A percentile compares a stretch with the other conserved stretches of the same genome.
Evolutionary conservation across 2,113 vertebrate genomes (phyloP).

Genomic region (Rhineura floridana): DNA sequence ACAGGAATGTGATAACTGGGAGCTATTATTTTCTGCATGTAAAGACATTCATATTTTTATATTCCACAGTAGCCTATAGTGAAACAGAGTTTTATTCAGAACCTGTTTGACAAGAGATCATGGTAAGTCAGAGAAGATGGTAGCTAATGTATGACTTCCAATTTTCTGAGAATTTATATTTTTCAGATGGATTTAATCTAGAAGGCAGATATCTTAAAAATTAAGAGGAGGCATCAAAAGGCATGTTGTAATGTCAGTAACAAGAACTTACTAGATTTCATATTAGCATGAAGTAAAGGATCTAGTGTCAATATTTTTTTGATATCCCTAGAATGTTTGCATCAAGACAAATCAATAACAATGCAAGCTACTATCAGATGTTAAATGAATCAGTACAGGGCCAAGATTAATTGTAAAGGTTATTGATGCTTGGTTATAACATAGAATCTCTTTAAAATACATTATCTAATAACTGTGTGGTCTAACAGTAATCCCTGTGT

Average conservation of each 20-base stretch:
- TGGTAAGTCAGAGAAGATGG: not conserved
- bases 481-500: accelerated
- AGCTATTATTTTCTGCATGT: not conserved
- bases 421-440: not conserved
- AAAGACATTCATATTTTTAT: not conserved
- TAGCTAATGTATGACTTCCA: not conserved
- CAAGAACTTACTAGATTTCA: not conserved
- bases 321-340: not conserved
- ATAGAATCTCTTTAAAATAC: accelerated
- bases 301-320: not conserved
- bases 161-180: not conserved
- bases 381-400: not conserved
- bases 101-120: not conserved
- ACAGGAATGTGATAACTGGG: too few species aligned
- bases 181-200: not conserved
- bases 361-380: not conserved
- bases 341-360: not conserved
- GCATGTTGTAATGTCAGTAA: not conserved
- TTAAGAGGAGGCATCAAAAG: not conserved
- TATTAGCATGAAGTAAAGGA: not conserved
- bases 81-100: not conserved
- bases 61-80: not conserved
- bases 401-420: not conserved
- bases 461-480: not conserved
- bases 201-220: not conserved